Conservation (phyloP, 1,140 invertebrate species). For the Apis cerana region DNA sequence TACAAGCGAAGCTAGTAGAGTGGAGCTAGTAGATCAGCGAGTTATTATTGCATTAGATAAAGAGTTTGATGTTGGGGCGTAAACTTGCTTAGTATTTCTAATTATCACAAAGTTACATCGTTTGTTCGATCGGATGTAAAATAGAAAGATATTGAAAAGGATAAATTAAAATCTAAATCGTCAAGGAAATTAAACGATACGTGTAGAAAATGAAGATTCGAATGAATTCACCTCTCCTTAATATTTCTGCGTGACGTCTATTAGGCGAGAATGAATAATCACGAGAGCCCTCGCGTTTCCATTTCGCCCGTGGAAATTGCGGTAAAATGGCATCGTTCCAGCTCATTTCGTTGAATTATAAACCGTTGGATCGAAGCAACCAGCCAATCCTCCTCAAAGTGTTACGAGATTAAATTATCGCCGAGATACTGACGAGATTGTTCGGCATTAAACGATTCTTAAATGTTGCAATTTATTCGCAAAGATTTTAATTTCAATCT, state of each 20-base stretch:
- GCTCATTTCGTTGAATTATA: conserved; percentile 42
- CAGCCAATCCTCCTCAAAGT: background rate
- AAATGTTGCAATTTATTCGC: no score
- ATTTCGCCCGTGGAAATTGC: conserved; percentile 19
- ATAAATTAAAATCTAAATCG: background rate
- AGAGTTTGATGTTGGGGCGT: conserved; percentile 2
- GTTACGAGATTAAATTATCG: no score
- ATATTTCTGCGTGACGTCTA: conserved; percentile 6
- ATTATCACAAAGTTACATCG: background rate
- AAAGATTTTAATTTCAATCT: background rate
- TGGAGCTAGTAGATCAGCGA: conserved; percentile 1
- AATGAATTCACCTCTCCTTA: background rate
- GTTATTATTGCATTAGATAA: conserved; percentile 19
- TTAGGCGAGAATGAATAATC: conserved; percentile 35
- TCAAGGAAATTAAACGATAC: no score
- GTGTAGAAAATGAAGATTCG: background rate
- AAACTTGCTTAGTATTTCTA: background rate
- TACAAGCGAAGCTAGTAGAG: background rate
- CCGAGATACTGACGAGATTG: no score
- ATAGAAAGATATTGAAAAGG: background rate
- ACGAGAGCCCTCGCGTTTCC: conserved; percentile 21
- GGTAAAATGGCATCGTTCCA: conserved; percentile 45
- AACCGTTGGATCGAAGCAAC: background rate
- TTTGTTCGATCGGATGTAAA: background rate
- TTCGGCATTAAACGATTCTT: no score